Base-by-base conservation (phyloP, 2,797 vertebrate species). In the Hoplostethus mediterraneus region DNA sequence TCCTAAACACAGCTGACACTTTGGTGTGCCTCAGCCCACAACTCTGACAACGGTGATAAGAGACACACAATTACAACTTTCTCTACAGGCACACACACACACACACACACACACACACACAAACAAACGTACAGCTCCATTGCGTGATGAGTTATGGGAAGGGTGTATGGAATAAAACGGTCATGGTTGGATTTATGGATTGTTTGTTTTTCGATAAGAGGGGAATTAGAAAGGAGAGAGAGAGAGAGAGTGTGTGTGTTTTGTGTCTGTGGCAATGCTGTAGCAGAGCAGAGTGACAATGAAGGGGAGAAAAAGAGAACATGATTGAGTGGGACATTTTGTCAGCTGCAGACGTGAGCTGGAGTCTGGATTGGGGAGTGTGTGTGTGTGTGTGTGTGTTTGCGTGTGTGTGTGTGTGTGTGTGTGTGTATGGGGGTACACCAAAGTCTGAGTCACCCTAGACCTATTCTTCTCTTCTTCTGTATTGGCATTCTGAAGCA, bases 251-350 rank as follows among this genome's bases (percentile, higher is more conserved):
- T 63, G 6, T 48, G 45, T 16, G 63, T 64, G 68, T 77, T 51
- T 53, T 47, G 64, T 65, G 62, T 67, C 21, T 79, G 76, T 55
- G 71, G 71, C 65, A 21, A 21, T 13, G 38, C 71, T 65, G 64
- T 42, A 63, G 77, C 77, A 79, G 44, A 77, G 75, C 69, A 51
- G 52, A 78, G 83, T 86, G 81, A 83, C 81, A 87, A 84, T 65
- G 74, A 78, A 87, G 65, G 66, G 61, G 57, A 76, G 80, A 78
- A 83, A 84, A 87, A 86, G 63, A 79, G 77, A 77, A 75, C 79
- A 84, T 89, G 88, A 92, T 89, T 86, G 87, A 91, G 86, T 87
- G 84, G 85, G 80, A 87, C 87, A 88, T 84, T 86, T 80, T 85
- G 81, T 81, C 79, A 87, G 78, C 73, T 0, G 30, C 73, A 67